Evolutionary conservation across 1,140 invertebrate species (phyloP).

Genomic region (Aphaenogaster floridana): DNA sequence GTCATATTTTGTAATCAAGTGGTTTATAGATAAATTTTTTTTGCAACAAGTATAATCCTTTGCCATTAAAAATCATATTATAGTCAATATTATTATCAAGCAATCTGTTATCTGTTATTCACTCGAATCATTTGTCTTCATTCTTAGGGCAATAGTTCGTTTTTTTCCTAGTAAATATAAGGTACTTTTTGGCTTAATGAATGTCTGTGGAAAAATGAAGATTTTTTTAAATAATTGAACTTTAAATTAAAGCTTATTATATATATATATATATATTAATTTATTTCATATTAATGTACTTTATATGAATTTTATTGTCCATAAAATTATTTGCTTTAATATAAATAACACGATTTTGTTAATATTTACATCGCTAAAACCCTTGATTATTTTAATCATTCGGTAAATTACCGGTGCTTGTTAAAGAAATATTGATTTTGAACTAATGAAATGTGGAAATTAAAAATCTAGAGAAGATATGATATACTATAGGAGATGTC

Average conservation of each 20-base stretch:
- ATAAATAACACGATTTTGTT: not conserved
- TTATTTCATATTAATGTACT: conserved; percentile 8
- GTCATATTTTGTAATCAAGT: no score
- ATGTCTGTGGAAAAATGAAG: not conserved
- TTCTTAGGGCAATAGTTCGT: no score
- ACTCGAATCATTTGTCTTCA: no score
- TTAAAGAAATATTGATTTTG: not conserved
- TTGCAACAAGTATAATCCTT: no score
- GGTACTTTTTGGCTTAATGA: not conserved
- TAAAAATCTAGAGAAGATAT: not conserved
- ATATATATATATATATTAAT: not conserved
- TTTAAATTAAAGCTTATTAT: not conserved
- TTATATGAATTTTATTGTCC: not conserved
- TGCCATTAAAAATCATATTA: no score
- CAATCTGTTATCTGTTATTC: no score
- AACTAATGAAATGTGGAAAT: not conserved
- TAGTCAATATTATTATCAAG: no score
- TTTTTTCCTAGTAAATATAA: not conserved
- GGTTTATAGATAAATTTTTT: no score
- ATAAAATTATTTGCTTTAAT: not conserved
- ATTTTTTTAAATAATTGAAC: not conserved
- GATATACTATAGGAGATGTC: not conserved
- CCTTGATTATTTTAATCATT: conserved; percentile 1
- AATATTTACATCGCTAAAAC: not conserved
- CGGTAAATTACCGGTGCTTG: not conserved